These are phyloP conservation scores for Atta cephalotes DNA, from an alignment of 1,140 invertebrate species.

Conservation along the genomic window DNA sequence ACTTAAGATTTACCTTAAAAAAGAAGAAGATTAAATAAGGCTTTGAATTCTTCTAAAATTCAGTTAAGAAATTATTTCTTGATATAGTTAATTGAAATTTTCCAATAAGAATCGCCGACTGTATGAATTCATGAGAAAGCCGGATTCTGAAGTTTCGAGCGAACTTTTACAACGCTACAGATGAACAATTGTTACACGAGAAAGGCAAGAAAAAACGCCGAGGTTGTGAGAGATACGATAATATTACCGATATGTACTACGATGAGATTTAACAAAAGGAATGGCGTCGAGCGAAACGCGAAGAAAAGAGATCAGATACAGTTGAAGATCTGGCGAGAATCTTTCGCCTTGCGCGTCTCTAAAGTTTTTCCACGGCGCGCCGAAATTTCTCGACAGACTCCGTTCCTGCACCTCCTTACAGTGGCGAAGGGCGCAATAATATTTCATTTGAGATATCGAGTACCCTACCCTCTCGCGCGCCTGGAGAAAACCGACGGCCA, in stretches of 20 bases:
- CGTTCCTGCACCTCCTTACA: conserved; percentile 39
- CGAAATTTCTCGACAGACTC: conserved; percentile 60
- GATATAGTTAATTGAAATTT: background rate
- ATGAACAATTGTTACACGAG: conserved; percentile 27
- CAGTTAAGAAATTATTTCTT: background rate
- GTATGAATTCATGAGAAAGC: background rate
- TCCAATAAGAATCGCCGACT: background rate
- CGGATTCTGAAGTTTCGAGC: background rate
- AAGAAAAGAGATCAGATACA: conserved; percentile 21
- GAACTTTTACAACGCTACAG: conserved; percentile 11
- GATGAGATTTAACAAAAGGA: conserved; percentile 47
- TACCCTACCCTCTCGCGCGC: conserved; percentile 28
- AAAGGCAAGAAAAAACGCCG: conserved; percentile 12
- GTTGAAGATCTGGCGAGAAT: conserved; percentile 26
- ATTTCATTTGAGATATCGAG: conserved; percentile 79
- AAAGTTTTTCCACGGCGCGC: conserved; percentile 64
- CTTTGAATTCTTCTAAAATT: background rate
- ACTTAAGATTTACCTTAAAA: background rate
- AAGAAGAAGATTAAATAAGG: background rate
- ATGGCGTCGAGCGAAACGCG: conserved; percentile 39
- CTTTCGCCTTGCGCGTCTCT: conserved; percentile 5
- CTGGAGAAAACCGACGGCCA: conserved; percentile 34
- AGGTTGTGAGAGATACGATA: background rate
- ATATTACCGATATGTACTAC: background rate
- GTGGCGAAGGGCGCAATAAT: conserved; percentile 71